A percentile compares a stretch with the other conserved stretches of the same genome.
Conservation (phyloP, 2,888 invertebrate species). For the Phlogophora meticulosa region DNA sequence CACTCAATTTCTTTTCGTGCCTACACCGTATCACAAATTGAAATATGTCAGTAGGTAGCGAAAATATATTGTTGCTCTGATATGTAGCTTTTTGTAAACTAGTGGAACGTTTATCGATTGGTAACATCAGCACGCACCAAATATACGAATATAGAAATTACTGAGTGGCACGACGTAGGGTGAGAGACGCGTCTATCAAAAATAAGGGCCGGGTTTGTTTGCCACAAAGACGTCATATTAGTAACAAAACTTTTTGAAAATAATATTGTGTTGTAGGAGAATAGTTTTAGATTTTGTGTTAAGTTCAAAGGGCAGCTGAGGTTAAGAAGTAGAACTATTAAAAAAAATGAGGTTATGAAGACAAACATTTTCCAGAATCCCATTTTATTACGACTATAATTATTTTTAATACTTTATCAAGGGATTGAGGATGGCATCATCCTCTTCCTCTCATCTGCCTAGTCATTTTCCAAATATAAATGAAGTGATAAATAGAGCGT, state of each 20-base stretch:
- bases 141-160: constrained; percentile 68
- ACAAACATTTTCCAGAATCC: no score
- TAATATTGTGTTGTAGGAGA: neutral
- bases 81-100: constrained; percentile 9
- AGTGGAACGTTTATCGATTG: constrained; percentile 38
- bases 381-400: no score
- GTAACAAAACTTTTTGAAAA: neutral
- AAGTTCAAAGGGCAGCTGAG: no score
- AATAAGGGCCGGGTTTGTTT: constrained; percentile 64
- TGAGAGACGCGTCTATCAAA: constrained; percentile 70
- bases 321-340: no score
- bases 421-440: no score
- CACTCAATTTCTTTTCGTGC: neutral
- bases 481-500: no score
- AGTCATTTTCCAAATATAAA: no score
- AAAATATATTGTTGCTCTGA: neutral
- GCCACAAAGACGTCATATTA: constrained; percentile 28
- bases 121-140: constrained; percentile 70
- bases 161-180: constrained; percentile 63
- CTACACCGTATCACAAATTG: neutral
- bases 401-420: no score
- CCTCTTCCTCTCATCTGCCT: no score
- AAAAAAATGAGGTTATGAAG: no score
- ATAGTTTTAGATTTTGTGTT: neutral
- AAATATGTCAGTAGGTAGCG: constrained; percentile 3